Evolutionary conservation across 2,113 vertebrate species (phyloP).

Genomic region (Acrocephalus arundinaceus): DNA sequence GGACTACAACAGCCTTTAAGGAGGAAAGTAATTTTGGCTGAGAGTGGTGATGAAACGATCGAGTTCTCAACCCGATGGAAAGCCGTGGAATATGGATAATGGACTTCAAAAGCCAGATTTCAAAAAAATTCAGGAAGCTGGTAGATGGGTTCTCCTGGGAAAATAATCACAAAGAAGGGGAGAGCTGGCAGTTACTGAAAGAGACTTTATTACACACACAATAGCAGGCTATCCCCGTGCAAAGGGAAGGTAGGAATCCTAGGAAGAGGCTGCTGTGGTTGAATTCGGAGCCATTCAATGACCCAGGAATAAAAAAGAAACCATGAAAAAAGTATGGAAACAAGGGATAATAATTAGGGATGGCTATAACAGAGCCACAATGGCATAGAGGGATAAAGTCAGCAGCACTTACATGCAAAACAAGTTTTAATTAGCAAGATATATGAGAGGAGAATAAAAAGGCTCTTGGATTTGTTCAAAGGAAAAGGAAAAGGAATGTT

Average conservation of each 20-base stretch:
- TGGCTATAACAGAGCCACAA: background rate
- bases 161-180: slow-evolving; percentile 48
- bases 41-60: background rate
- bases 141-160: slow-evolving; percentile 41
- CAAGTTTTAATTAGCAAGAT: background rate
- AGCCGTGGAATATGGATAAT: background rate
- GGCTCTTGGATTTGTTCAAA: background rate
- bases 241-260: slow-evolving; percentile 11
- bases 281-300: background rate
- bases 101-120: slow-evolving; percentile 23
- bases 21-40: background rate
- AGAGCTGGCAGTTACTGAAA: slow-evolving; percentile 47
- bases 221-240: background rate
- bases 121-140: slow-evolving; percentile 17
- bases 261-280: slow-evolving; percentile 9
- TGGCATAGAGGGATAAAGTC: background rate
- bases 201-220: slow-evolving; percentile 1
- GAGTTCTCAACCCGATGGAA: background rate
- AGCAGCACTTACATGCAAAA: background rate
- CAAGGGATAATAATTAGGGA: background rate
- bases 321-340: background rate
- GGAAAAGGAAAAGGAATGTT: background rate
- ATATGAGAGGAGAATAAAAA: background rate
- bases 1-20: background rate
- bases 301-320: slow-evolving; percentile 5